Percentiles rank a stretch among this genome's conserved stretches.
phyloP scores from a whole-genome alignment of 2,797 vertebrate species.

The Epinephelus awoara region DNA sequence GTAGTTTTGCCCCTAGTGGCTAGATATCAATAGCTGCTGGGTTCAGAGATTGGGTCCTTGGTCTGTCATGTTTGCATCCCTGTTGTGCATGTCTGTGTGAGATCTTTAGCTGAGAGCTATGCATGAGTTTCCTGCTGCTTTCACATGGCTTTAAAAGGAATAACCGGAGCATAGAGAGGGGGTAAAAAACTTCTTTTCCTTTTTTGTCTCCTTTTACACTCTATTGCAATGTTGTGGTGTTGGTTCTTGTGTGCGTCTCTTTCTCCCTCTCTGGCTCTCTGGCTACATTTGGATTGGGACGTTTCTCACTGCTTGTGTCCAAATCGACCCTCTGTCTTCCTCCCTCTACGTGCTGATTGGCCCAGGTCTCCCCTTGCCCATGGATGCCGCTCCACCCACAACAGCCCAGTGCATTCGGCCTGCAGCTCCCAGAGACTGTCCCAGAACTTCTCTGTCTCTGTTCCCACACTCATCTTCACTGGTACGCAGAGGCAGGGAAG shows the following conservation, averaged over 20 bases:
- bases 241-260: slow-evolving; percentile 83
- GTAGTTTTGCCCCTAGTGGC: no score
- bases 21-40: no score
- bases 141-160: slow-evolving; percentile 46
- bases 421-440: slow-evolving; percentile 94
- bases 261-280: slow-evolving; percentile 64
- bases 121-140: slow-evolving; percentile 53
- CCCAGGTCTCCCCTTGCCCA: slow-evolving; percentile 98
- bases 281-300: slow-evolving; percentile 72
- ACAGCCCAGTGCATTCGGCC: slow-evolving; percentile 99
- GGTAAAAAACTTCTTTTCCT: slow-evolving; percentile 58
- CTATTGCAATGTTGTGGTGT: slow-evolving; percentile 89
- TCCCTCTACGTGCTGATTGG: slow-evolving; percentile 76
- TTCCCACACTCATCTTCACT: slow-evolving; percentile 99
- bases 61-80: slow-evolving; percentile 56
- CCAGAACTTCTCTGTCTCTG: slow-evolving; percentile 99
- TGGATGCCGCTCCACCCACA: slow-evolving; percentile 99
- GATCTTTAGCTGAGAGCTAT: slow-evolving; percentile 18
- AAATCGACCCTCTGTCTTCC: slow-evolving; percentile 68
- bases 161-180: slow-evolving; percentile 38
- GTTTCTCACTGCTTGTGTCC: slow-evolving; percentile 72
- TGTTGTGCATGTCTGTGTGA: slow-evolving; percentile 31
- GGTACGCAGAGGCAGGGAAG: slow-evolving; percentile 90
- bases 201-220: slow-evolving; percentile 71
- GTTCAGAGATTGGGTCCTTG: background rate